Evolutionary conservation across 2,888 invertebrate genomes (phyloP), one percentile per base, ranked within the genome.

Genomic region (Drosophila meridionalis): DNA sequence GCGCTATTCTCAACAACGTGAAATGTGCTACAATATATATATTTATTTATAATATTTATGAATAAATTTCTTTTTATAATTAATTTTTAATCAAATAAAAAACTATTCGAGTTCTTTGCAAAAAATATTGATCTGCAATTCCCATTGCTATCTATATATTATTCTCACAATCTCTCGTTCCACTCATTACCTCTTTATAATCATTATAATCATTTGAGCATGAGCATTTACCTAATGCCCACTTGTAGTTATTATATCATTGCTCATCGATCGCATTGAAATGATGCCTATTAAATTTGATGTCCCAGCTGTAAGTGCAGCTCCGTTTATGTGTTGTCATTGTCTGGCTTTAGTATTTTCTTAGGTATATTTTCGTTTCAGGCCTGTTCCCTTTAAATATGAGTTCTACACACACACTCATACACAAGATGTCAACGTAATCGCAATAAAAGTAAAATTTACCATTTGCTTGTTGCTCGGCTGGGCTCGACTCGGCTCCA

Each of bases 381-480:
- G 30, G n/a, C 50, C 20, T 36, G 2, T 20, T 56, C 20, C 38
- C 47, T n/a, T 14, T 0, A 50, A 38, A 50, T 64, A 30, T 59
- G 38, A 59, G 12, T 36, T 20, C 20, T 20, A 20, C 42, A 71
- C 28, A 32, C 43, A 55, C 58, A 48, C 26, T 42, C 62, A 50
- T 42, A 47, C 12, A 34, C 38, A 68, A 48, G 59, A 72, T 80
- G 80, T 72, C 70, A 78, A 68, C 67, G 78, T 65, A 67, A 64
- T 59, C 57, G 78, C 79, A 81, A 81, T 83, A 81, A 83, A 83
- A 74, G 82, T 83, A 81, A 83, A 74, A 72, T 83, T 81, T 71
- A 65, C 62, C 71, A 81, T 78, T 81, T 78, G 74, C 84, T 76
- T 85, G 80, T 82, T 82, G 79, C 69, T 65, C 64, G 48, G 3